Evolutionary conservation across 1,140 invertebrate species (phyloP).

Genomic region (Paracyclopina nana): DNA sequence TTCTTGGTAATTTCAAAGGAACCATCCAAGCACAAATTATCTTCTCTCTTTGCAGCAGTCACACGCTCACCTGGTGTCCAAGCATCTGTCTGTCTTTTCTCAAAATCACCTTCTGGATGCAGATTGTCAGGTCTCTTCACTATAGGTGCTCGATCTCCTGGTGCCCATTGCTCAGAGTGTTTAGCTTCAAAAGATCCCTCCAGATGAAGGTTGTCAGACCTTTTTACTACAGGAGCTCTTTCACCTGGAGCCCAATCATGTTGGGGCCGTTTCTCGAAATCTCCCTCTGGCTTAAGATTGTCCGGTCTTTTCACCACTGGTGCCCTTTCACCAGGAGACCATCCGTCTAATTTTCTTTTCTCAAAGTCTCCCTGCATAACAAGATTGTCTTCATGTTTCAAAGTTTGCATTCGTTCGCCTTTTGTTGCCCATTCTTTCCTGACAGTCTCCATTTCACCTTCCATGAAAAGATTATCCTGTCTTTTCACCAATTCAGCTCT

Average conservation of each 20-base stretch:
- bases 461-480: constrained; percentile 25
- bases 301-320: background rate
- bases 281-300: no score
- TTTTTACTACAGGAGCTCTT: constrained; percentile 26
- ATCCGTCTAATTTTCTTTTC: constrained; percentile 18
- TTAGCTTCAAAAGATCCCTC: constrained; percentile 35
- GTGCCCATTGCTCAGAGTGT: constrained; percentile 7
- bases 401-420: constrained; percentile 20
- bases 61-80: constrained; percentile 16
- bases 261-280: no score
- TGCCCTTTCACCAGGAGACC: constrained; percentile 23
- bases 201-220: constrained; percentile 32
- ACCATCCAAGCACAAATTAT: constrained; percentile 26
- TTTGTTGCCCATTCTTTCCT: constrained; percentile 27
- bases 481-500: constrained; percentile 13
- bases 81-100: constrained; percentile 15
- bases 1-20: constrained; percentile 22
- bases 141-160: constrained; percentile 27
- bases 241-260: constrained; percentile 27
- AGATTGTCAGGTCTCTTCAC: constrained; percentile 32
- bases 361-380: constrained; percentile 39
- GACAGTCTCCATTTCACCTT: constrained; percentile 25
- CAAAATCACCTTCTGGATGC: constrained; percentile 39
- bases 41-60: constrained; percentile 8
- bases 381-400: constrained; percentile 31